These are phyloP conservation scores for Calameuta filiformis DNA, from an alignment of 2,888 invertebrate species.

Conservation along the genomic window DNA sequence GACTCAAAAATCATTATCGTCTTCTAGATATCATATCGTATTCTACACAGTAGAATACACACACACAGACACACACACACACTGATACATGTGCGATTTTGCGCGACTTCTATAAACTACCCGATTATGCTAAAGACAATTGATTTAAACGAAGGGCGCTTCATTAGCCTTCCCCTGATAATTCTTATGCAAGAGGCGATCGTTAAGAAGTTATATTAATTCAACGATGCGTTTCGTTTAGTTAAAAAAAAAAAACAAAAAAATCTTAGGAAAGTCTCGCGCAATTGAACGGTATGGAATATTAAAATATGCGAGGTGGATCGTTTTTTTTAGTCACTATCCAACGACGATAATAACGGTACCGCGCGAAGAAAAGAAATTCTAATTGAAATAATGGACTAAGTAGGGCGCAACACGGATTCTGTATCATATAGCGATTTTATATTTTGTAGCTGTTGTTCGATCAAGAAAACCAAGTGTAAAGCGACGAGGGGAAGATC, in stretches of 20 bases:
- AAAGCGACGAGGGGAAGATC: background rate
- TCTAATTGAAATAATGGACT: background rate
- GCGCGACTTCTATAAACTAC: background rate
- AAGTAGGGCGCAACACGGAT: background rate
- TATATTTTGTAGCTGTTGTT: conserved; percentile 44
- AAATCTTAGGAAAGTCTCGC: background rate
- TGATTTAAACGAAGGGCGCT: background rate
- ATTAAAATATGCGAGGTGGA: background rate
- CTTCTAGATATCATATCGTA: background rate
- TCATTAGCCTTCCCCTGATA: background rate
- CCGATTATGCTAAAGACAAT: background rate
- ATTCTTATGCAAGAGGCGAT: background rate
- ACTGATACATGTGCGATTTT: background rate
- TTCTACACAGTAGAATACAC: too few relatives aligned
- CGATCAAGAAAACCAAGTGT: conserved; percentile 14
- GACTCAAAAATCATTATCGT: background rate
- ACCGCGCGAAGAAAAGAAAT: background rate
- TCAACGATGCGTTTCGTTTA: background rate
- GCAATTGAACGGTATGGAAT: background rate
- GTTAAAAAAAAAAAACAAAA: background rate
- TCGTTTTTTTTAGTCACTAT: background rate
- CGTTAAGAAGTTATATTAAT: background rate
- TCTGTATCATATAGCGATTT: conserved; percentile 35
- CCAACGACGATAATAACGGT: background rate
- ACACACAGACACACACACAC: too few relatives aligned